Evolutionary conservation across 2,113 vertebrate genomes (phyloP), one percentile per base, ranked within the genome.

Genomic region (Halichoerus grypus): DNA sequence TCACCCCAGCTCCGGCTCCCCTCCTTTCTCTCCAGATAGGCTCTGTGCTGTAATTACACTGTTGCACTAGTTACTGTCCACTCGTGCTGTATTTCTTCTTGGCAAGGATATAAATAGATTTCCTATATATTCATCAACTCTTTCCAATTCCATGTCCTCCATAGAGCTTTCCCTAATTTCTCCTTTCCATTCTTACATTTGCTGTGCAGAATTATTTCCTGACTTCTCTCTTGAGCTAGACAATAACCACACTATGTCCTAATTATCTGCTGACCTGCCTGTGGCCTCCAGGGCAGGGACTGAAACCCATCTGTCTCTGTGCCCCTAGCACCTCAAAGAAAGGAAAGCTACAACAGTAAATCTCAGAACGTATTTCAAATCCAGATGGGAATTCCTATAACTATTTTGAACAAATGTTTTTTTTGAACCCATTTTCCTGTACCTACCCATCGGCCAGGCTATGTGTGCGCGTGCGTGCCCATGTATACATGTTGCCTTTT

Each of bases 391-490:
- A 83, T 83, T 77, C 28, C 74, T 84, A 33, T 9, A 97, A 71
- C 10, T n/a, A 74, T 59, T 86, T 63, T 21, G 86, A 89, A 36
- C 31, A 96, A 80, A 46, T 6, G 46, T 46, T 42, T 72, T 74
- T 42, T 36, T 36, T 8, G 24, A 74, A 46, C 72, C 39, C 9
- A 33, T 63, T 46, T 72, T 74, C 31, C 14, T 51, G 7, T 2
- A 77, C 3, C 5, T 69, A 12, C 46, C 7, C 72, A n/a, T 26
- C 28, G 55, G 21, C 2, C 24, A 65, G 26, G 2, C 4, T 18
- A 2, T 67, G 2, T 84, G 69, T 71, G 31, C 51, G 2, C 6
- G 16, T 1, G 0, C 15, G 3, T 16, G 18, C 0, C 28, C 5
- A 16, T 3, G 24, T n/a, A 1, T 39, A 4, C 0, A 8, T 61